Evolutionary conservation across 2,797 vertebrate species (phyloP).

Genomic region (Acipenser transmontanus): DNA sequence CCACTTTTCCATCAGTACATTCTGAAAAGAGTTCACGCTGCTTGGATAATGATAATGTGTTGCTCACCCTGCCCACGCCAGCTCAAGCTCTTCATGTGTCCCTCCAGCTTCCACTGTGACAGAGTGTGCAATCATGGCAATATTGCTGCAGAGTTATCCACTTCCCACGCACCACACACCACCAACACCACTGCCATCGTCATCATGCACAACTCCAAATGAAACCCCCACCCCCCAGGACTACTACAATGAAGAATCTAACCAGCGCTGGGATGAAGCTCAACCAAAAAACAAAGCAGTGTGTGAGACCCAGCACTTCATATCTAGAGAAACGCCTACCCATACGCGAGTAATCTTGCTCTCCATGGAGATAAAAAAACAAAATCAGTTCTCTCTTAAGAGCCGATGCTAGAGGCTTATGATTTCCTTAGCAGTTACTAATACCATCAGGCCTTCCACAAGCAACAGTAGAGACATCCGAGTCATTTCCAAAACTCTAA

Average conservation of each 20-base stretch:
- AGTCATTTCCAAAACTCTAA: background rate
- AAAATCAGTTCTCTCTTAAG: background rate
- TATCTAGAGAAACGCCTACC: background rate
- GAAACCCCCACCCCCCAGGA: too few relatives aligned
- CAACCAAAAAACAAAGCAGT: too few relatives aligned
- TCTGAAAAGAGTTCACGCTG: too few relatives aligned
- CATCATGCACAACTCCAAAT: too few relatives aligned
- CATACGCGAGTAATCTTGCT: background rate
- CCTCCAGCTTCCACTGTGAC: background rate
- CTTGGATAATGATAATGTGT: too few relatives aligned
- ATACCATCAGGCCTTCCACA: background rate
- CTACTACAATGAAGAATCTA: too few relatives aligned
- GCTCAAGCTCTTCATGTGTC: background rate
- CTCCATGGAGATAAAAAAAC: background rate
- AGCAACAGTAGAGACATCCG: background rate
- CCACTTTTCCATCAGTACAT: too few relatives aligned
- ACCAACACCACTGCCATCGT: background rate
- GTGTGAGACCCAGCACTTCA: too few relatives aligned
- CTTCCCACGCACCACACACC: background rate
- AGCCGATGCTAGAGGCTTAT: background rate
- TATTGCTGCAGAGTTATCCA: background rate
- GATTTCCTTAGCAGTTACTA: background rate
- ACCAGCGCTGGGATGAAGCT: too few relatives aligned
- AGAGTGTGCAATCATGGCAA: background rate
- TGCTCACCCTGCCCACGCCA: too few relatives aligned